Evolutionary conservation across 2,888 invertebrate genomes (phyloP), one percentile per base, ranked within the genome.

Genomic region (Caenorhabditis sp.): DNA sequence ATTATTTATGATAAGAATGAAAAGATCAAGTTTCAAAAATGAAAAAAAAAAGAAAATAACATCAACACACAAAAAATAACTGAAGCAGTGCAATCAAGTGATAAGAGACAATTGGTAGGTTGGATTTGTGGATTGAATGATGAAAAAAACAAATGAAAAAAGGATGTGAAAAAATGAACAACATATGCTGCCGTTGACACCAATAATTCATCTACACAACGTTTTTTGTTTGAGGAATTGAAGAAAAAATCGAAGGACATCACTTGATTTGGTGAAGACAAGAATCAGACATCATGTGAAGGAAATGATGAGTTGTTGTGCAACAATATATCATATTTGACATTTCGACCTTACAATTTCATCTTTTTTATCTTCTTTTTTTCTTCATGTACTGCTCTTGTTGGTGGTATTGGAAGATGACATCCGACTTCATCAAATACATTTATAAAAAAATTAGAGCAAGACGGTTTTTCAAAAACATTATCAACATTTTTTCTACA

Each of bases 111-210:
- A 59, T 59, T 64, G 64, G 53, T 64, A 52, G 36, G 53, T 59
- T 43, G 14, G 17, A 43, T 43, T 17, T 50, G 57, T 61, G 61
- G 49, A 43, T 38, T 23, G 49, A 27, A 53, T 25, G 49, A 62
- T 25, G 31, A 58, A 63, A 70, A 53, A 56, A 56, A 56, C 56
- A 63, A 71, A 64, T 60, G 60, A 43, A 27, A 59, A 59, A 38
- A 36, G 14, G 43, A 2, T 3, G 31, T 56, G 62, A 36, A 27
- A 52, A 54, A 27, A 57, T 58, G 60, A 57, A 56, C 67, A 64
- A 67, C 72, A 72, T 67, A 62, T 72, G 71, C 66, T 57, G 63
- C 62, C 50, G 53, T 53, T 70, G 67, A 67, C 67, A 62, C 72
- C 64, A 67, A 62, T 57, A 65, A 72, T 67, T 63, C 64, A 72